Evolutionary conservation across 2,888 invertebrate species (phyloP).

Genomic region (Cynaeus angustus): DNA sequence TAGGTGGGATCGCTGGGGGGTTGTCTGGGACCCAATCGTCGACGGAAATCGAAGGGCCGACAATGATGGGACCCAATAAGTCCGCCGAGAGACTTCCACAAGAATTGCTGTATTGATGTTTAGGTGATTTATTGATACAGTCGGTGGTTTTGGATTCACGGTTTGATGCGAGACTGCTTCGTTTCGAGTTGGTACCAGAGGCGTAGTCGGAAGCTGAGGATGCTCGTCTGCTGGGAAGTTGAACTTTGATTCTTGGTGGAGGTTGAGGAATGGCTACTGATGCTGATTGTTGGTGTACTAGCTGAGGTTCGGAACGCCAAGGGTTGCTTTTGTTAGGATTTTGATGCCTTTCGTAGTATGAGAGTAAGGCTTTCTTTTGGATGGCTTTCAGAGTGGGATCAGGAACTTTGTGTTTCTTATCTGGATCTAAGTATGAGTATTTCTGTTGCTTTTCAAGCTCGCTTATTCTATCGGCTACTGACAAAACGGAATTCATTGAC

Average conservation of each 20-base stretch:
- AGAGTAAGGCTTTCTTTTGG: slow-evolving; percentile 87
- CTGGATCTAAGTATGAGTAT: slow-evolving; percentile 82
- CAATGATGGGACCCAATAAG: slow-evolving; percentile 76
- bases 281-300: slow-evolving; percentile 66
- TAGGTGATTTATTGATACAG: slow-evolving; percentile 62
- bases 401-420: slow-evolving; percentile 82
- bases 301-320: slow-evolving; percentile 77
- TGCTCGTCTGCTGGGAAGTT: slow-evolving; percentile 75
- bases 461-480: slow-evolving; percentile 79
- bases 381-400: slow-evolving; percentile 85
- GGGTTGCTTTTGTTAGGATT: slow-evolving; percentile 66
- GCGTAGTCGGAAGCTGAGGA: slow-evolving; percentile 82
- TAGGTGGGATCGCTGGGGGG: slow-evolving; percentile 86
- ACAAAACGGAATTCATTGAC: slow-evolving; percentile 71
- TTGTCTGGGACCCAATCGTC: slow-evolving; percentile 84
- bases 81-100: slow-evolving; percentile 76
- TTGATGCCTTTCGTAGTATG: slow-evolving; percentile 86
- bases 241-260: slow-evolving; percentile 71
- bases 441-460: slow-evolving; percentile 78
- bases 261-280: slow-evolving; percentile 63
- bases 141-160: slow-evolving; percentile 66
- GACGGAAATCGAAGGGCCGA: slow-evolving; percentile 77
- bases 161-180: slow-evolving; percentile 69
- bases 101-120: slow-evolving; percentile 76
- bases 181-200: slow-evolving; percentile 70